phyloP scores from a whole-genome alignment of 2,797 vertebrate genomes.

The Amblyraja radiata region DNA sequence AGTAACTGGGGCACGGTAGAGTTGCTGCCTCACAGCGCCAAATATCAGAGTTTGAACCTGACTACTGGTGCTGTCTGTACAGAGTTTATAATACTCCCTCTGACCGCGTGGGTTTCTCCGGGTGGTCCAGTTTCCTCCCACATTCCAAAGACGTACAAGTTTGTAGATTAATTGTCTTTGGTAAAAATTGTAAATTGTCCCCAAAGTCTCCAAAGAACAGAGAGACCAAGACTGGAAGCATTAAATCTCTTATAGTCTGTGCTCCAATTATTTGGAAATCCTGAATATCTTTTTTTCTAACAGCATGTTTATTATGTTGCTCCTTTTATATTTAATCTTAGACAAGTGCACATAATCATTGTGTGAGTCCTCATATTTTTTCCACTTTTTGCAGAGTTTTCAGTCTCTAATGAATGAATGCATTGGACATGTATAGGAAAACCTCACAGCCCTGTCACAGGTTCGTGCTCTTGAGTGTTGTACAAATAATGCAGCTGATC shows the following conservation, averaged over 20 bases:
- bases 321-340: not conserved
- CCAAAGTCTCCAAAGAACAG: not conserved
- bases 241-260: too few relatives aligned
- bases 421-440: constrained; percentile 96
- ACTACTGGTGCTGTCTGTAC: too few relatives aligned
- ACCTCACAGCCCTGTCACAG: constrained; percentile 93
- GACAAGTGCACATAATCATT: not conserved
- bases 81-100: too few relatives aligned
- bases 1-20: too few relatives aligned
- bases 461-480: constrained; percentile 68
- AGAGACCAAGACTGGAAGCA: not conserved
- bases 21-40: too few relatives aligned
- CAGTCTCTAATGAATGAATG: constrained; percentile 98
- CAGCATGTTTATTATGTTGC: not conserved
- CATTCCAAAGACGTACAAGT: too few relatives aligned
- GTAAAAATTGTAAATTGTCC: too few relatives aligned
- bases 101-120: too few relatives aligned
- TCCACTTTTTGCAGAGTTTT: constrained; percentile 67
- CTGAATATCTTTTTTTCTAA: not conserved
- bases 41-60: too few relatives aligned
- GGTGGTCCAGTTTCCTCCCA: too few relatives aligned
- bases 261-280: too few relatives aligned
- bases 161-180: too few relatives aligned
- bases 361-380: not conserved
- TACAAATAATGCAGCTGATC: not conserved